These are phyloP conservation scores for Octodon degus DNA, from an alignment of 2,113 vertebrate species.

Conservation along the genomic window DNA sequence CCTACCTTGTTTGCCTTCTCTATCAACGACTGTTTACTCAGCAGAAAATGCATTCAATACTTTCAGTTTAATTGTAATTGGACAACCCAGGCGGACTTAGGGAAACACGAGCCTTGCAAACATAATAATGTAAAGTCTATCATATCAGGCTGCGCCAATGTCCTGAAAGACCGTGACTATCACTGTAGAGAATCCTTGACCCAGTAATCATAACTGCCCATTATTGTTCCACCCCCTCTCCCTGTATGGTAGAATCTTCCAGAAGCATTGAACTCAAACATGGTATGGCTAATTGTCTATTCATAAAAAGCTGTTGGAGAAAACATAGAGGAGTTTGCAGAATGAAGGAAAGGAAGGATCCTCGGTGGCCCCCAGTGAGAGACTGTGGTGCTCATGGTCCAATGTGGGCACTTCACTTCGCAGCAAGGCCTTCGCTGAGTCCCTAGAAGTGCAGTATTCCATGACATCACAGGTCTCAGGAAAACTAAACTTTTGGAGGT, in stretches of 20 bases:
- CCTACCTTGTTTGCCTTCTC: not conserved
- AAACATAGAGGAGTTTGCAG: not conserved
- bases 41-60: constrained; percentile 6
- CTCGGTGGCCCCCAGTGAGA: not conserved
- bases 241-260: not conserved
- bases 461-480: not conserved
- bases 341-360: not conserved
- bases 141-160: not conserved
- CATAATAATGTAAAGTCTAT: constrained; percentile 31
- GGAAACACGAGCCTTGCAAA: constrained; percentile 31
- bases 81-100: not conserved
- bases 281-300: not conserved
- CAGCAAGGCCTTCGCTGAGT: not conserved
- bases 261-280: constrained; percentile 43
- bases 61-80: constrained; percentile 3
- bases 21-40: not conserved
- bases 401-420: not conserved
- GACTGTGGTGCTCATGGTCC: not conserved
- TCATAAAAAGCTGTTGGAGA: not conserved
- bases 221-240: not conserved
- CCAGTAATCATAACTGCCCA: not conserved
- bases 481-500: not conserved
- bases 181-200: not conserved
- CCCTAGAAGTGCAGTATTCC: not conserved
- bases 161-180: constrained; percentile 14